phyloP scores from a whole-genome alignment of 2,797 vertebrate genomes.

The Cercopithecus neglectus region DNA sequence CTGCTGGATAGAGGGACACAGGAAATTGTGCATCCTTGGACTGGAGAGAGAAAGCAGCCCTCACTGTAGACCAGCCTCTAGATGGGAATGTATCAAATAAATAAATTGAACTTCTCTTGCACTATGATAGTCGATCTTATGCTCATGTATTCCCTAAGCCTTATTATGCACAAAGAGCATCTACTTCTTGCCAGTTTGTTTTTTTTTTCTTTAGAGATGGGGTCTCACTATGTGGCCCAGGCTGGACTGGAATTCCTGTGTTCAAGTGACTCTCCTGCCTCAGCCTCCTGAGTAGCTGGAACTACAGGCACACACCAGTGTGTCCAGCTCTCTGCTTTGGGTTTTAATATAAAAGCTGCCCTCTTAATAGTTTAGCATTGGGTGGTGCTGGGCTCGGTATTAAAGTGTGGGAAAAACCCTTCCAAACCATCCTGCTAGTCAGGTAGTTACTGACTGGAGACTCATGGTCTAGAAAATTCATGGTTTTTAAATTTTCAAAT shows the following conservation, averaged over 20 bases:
- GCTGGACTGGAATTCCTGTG: background rate
- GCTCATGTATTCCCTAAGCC: background rate
- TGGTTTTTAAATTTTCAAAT: background rate
- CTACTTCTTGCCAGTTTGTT: background rate
- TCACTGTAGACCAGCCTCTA: background rate
- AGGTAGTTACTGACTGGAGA: background rate
- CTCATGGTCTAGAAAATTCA: background rate
- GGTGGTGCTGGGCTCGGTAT: background rate
- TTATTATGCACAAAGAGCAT: background rate
- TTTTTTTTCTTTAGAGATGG: background rate
- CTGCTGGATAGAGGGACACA: background rate
- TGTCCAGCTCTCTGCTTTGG: background rate
- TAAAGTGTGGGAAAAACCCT: background rate
- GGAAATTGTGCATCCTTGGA: background rate
- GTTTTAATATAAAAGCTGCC: background rate
- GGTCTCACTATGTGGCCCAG: background rate
- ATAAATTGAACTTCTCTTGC: background rate
- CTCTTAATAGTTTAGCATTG: background rate
- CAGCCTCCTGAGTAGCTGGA: background rate
- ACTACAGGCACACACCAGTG: background rate
- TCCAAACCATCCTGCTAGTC: background rate
- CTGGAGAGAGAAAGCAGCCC: background rate
- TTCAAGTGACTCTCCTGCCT: background rate
- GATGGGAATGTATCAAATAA: background rate
- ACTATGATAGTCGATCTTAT: background rate